A percentile compares a stretch with the other conserved stretches of the same genome.
Evolutionary conservation across 2,797 vertebrate species (phyloP).

Genomic region (Karalla daura): DNA sequence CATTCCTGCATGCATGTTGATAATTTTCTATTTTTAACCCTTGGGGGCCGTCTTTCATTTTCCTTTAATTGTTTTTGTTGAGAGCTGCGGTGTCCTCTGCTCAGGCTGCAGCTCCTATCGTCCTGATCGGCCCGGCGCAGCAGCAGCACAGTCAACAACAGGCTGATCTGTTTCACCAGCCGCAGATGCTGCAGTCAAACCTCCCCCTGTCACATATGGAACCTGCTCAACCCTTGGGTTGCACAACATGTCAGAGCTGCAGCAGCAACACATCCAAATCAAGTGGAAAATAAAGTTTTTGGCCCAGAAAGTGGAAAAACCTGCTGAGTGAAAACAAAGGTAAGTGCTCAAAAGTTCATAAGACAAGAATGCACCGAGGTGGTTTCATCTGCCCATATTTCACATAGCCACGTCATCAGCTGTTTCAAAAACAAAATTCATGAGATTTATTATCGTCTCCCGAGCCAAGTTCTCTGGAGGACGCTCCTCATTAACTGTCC

Average conservation of each 20-base stretch:
- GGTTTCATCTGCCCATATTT: conserved; percentile 66
- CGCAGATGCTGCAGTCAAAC: conserved; percentile 66
- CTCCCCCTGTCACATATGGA: conserved; percentile 52
- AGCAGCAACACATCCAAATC: conserved; percentile 14
- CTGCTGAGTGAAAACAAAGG: conserved; percentile 61
- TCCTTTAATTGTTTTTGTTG: conserved; percentile 90
- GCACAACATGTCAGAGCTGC: conserved; percentile 20
- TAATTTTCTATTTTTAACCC: conserved; percentile 92
- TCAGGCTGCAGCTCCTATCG: conserved; percentile 87
- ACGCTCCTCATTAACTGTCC: conserved; percentile 24
- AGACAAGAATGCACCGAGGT: conserved; percentile 65
- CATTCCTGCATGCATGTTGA: conserved; percentile 87
- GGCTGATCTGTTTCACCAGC: conserved; percentile 79
- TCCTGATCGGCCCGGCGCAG: conserved; percentile 84
- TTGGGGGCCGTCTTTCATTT: conserved; percentile 88
- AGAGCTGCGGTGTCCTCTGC: conserved; percentile 85
- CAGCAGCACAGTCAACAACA: conserved; percentile 85
- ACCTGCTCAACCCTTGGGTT: neutral
- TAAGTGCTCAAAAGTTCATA: conserved; percentile 44
- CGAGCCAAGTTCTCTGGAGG: conserved; percentile 25
- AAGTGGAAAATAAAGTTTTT: conserved; percentile 62
- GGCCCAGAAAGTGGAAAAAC: conserved; percentile 75
- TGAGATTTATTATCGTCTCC: conserved; percentile 17
- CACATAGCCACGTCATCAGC: conserved; percentile 55
- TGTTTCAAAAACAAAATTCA: conserved; percentile 30